Base-by-base conservation (phyloP, 2,797 vertebrate species). In the Oreochromis grahami region DNA sequence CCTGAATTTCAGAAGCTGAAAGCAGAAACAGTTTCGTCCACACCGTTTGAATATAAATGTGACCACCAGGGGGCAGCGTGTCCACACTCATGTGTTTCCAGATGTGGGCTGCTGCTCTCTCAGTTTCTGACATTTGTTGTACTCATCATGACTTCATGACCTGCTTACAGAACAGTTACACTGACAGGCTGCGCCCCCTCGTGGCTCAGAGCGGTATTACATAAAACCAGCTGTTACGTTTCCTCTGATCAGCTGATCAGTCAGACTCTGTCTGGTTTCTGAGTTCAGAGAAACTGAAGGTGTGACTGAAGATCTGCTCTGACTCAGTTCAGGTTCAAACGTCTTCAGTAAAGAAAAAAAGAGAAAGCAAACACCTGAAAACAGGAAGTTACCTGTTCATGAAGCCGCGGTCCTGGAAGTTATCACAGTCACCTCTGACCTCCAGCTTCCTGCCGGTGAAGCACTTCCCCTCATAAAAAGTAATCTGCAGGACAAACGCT, bases 341-440 rank as follows among this genome's bases (percentile, higher is more conserved):
- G 4, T 65, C n/a, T 41, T 41, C 36, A 65, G 9, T 70, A 45
- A 29, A 70, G 41, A 26, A 26, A 29, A 29, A 29, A 72, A 29
- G 9, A 19, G 1, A 68, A 68, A 14, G 11, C 36, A 41, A 68
- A 24, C 38, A 41, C 34, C 36, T 43, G 5, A 70, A 70, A 60
- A 15, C 24, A 51, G 2, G 21, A 43, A 12, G 17, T 58, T 19
- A 94, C 94, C 94, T 94, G 94, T 97, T 98, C 97, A 97, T 96
- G 92, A 98, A 98, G 45, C 98, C 97, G 19, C 96, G 93, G 92
- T 98, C 98, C 95, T 98, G 98, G 95, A 99, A 98, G 96, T 97
- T 98, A 92, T 97, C 96, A 45, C 97, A 98, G 94, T 97, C 97
- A 77, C 98, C 97, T 0, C 94, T 96, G 82, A 98, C 96, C 76